Evolutionary conservation across 92 coral and sea anemone species (phyloP).

Genomic region (Umimayanthus chanpuru): DNA sequence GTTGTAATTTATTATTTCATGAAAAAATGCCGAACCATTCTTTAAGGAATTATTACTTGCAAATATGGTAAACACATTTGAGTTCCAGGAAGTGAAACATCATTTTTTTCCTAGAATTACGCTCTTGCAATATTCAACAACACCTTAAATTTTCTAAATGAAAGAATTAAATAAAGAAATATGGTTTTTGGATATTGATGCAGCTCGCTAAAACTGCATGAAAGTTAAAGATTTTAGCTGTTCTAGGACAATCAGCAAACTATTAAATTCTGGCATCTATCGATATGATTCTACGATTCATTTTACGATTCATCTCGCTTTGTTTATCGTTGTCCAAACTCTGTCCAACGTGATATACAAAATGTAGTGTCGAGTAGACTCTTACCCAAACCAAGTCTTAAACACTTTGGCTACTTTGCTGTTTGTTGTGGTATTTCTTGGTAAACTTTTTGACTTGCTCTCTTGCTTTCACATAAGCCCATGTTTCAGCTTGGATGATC

Average conservation of each 20-base stretch:
- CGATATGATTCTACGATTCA: not conserved
- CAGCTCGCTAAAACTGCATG: not conserved
- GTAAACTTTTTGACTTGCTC: constrained; percentile 12
- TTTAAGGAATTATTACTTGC: too few relatives aligned
- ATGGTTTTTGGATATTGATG: not conserved
- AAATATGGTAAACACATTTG: too few relatives aligned
- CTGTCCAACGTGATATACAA: not conserved
- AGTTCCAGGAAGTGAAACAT: too few relatives aligned
- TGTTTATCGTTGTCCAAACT: not conserved
- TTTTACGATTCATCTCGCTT: too few relatives aligned
- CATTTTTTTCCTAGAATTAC: too few relatives aligned
- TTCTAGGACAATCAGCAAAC: not conserved
- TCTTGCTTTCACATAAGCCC: constrained; percentile 44
- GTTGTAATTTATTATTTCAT: too few relatives aligned
- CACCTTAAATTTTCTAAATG: too few relatives aligned
- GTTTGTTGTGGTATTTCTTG: not conserved
- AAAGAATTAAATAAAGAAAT: too few relatives aligned
- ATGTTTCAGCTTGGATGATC: constrained; percentile 44
- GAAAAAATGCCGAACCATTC: too few relatives aligned
- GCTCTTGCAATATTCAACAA: too few relatives aligned
- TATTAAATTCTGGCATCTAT: not conserved
- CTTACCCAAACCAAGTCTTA: not conserved
- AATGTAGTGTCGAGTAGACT: not conserved
- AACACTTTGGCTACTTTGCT: not conserved
- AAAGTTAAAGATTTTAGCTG: not conserved